Conservation (phyloP, 1,140 invertebrate species). For the Aphis craccivora region DNA sequence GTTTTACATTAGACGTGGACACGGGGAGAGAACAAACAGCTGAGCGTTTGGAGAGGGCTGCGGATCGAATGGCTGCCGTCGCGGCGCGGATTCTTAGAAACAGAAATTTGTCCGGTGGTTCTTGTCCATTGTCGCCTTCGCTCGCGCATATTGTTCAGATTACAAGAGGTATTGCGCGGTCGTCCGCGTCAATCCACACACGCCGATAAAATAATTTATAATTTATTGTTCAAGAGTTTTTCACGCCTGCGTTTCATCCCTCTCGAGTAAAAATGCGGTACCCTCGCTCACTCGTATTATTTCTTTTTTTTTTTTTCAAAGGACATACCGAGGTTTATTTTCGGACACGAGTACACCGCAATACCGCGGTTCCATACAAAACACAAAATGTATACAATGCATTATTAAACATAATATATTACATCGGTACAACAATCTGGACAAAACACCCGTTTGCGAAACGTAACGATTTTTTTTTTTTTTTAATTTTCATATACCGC, state of each 20-base stretch:
- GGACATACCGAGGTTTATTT: neutral
- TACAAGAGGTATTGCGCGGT: neutral
- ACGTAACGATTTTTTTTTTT: neutral
- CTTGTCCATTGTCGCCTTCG: neutral
- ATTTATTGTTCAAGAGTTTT: neutral
- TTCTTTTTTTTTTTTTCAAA: neutral
- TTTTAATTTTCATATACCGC: neutral
- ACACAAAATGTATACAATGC: neutral
- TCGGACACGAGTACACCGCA: neutral
- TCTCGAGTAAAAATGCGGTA: neutral
- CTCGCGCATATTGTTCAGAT: neutral
- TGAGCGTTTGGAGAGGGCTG: neutral
- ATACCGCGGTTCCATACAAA: neutral
- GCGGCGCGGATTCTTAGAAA: neutral
- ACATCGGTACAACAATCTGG: neutral
- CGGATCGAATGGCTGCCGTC: neutral
- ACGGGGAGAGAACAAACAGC: neutral
- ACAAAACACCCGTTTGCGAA: neutral
- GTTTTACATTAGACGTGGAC: neutral
- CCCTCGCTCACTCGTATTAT: neutral
- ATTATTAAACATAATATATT: neutral
- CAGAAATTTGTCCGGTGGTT: conserved; percentile 25
- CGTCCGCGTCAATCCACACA: neutral
- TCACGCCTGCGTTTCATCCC: neutral
- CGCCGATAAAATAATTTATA: conserved; percentile 6